Percentiles rank a stretch among this genome's conserved stretches.
Conservation (phyloP, 2,797 vertebrate genomes). For the Lagodon rhomboides region DNA sequence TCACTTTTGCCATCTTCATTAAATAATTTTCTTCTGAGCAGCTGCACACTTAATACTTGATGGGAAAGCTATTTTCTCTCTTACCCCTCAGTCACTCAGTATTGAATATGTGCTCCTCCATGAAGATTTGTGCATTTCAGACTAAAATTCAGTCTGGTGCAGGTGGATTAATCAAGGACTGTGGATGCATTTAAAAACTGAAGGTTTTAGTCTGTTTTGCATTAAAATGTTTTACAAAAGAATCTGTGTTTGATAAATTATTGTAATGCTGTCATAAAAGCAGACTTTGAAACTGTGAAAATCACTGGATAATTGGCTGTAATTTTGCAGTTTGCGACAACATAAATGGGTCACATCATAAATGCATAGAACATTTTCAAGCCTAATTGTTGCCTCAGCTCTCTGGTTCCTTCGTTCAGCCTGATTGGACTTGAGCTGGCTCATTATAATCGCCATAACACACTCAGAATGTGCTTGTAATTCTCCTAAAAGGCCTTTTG, state of each 20-base stretch:
- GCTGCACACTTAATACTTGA: conserved; percentile 67
- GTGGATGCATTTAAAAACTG: not conserved
- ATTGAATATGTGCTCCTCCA: conserved; percentile 20
- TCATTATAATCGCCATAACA: conserved; percentile 18
- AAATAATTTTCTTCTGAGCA: conserved; percentile 65
- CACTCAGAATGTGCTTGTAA: conserved; percentile 9
- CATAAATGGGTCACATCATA: conserved; percentile 15
- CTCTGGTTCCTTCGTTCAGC: not conserved
- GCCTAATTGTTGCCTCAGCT: conserved; percentile 20
- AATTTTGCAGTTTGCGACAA: conserved; percentile 18
- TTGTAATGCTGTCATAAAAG: not conserved
- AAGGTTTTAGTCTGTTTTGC: conserved; percentile 5
- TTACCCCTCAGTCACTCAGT: conserved; percentile 31
- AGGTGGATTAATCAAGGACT: conserved; percentile 15
- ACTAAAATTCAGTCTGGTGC: not conserved
- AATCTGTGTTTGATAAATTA: not conserved
- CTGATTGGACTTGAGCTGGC: conserved; percentile 19
- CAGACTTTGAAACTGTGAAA: not conserved
- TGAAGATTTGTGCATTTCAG: not conserved
- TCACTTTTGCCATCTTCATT: conserved; percentile 67
- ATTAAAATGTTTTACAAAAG: not conserved
- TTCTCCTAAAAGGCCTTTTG: not conserved
- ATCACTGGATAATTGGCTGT: not conserved
- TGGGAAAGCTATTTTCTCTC: conserved; percentile 48
- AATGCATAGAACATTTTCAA: conserved; percentile 25